Base-by-base conservation (phyloP, 1,140 invertebrate species). In the Drosophila burlai region DNA sequence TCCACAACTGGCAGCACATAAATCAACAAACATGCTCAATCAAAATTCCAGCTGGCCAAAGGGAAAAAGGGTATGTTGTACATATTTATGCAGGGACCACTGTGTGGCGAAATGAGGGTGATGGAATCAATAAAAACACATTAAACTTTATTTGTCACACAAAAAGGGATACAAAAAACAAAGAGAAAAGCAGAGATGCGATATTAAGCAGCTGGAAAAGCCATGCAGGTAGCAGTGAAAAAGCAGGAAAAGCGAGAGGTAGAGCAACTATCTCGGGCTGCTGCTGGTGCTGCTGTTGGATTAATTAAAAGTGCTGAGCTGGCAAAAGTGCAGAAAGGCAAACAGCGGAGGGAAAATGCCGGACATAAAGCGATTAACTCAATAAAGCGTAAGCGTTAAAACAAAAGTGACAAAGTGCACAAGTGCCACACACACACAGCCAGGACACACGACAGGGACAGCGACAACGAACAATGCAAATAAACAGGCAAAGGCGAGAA, bases 241-340 rank as follows among this genome's bases (percentile, higher is more conserved):
- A 45, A 49, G 15, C 31, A 24, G 8, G 24, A 6, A 24, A 7
- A 26, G 16, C 3, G 11, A 34, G 38, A 36, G 49, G 21, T 55
- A 18, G 36, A 16, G 24, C 42, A 62, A 82, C 79, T 81, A 81
- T 81, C 57, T 46, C 62, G 45, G 49, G 36, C 45, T 59, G 36
- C 36, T 62, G 64, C 58, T 34, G 31, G 10, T 34, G 0, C 31
- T 31, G 9, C 31, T 66, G 31, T 45, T 68, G 73, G 81, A 76
- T 83, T 83, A 83, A 83, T 83, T 83, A 83, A 83, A 83, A 83
- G 81, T 79, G 81, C 78, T 83, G 81, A 83, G 76, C 81, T 83
- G 80, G 81, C 81, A 76, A 83, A 83, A 83, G 76, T 83, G 81
- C 75, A 83, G 76, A 79, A 83, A 83, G 81, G 76, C 80, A 83